These are phyloP conservation scores for Perca flavescens DNA, from an alignment of 2,113 vertebrate species.

Conservation along the genomic window DNA sequence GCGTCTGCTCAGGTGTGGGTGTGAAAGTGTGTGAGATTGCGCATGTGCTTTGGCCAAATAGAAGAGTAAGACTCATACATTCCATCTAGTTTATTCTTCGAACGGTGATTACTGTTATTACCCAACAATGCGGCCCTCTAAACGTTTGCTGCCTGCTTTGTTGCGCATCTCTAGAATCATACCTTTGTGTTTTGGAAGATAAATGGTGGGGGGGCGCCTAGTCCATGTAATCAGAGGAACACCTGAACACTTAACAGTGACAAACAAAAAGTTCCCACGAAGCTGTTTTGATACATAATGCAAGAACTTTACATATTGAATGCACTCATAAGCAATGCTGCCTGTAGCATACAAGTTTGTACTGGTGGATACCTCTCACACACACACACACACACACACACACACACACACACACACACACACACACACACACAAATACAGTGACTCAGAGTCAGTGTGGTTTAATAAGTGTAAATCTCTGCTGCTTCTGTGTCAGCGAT, in stretches of 20 bases:
- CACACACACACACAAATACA: no score
- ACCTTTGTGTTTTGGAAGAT: conserved; percentile 66
- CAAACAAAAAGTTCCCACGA: conserved; percentile 62
- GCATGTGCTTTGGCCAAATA: conserved; percentile 25
- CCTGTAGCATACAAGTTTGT: neutral
- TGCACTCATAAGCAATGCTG: neutral
- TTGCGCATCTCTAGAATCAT: conserved; percentile 50
- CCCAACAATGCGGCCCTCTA: conserved; percentile 60
- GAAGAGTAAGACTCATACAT: conserved; percentile 52
- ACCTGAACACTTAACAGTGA: conserved; percentile 66
- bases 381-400: no score
- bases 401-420: no score
- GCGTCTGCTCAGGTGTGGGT: conserved; percentile 46
- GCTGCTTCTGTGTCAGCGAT: conserved; percentile 45
- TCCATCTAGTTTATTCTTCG: conserved; percentile 72
- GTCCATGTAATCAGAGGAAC: conserved; percentile 71
- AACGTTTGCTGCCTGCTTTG: conserved; percentile 58
- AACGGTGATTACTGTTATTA: conserved; percentile 77
- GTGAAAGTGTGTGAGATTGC: conserved; percentile 51
- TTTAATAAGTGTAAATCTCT: conserved; percentile 57
- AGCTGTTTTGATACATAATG: conserved; percentile 22
- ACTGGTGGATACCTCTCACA: conserved; percentile 6
- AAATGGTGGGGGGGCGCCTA: conserved; percentile 39
- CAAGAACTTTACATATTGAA: conserved; percentile 24
- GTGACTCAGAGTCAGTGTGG: conserved; percentile 26